Evolutionary conservation across 37 sponge, comb jelly and placozoan genomes (phyloP), one percentile per base, ranked within the genome.

Genomic region (Beroe forskalii): DNA sequence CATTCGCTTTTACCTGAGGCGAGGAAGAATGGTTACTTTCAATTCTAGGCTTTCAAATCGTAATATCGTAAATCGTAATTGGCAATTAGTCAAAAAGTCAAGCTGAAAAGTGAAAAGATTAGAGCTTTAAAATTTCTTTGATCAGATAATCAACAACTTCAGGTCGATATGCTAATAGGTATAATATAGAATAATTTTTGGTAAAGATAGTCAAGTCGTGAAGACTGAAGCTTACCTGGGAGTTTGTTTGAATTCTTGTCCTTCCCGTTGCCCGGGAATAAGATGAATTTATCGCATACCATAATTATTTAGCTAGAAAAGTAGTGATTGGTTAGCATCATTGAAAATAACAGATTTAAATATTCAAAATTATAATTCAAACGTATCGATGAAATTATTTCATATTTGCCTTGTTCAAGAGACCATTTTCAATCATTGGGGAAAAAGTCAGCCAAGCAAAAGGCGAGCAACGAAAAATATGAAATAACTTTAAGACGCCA

Each of bases 241-340:
- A 80, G 86, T 44, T 80, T 44, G 4, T 80, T 80, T 42, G 86
- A 44, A 48, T 80, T 80, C 55, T 48, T 48, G 44, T 80, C 30
- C 75, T 41, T 80, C 24, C 55, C 55, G 28, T 38, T 80, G 25
- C 86, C 75, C n/a, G n/a, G n/a, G 48, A 80, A 80, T 69, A 69
- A 33, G 38, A 32, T 33, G 32, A 69, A 69, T 69, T 69, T 69
- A 32, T 69, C 72, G 28, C 37, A 69, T 32, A 69, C 72, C 72
- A 69, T 69, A 12, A 48, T 48, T 6, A 48, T 48, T 48, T 48
- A 48, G 55, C 55, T 48, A 48, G 12, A 48, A 12, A 12, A 48
- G 12, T 17, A 12, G 55, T 17, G 12, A 48, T 6, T 17, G 55
- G 55, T 48, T 48, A 48, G 55, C 12, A 6, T 6, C 6, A 48